A percentile compares a stretch with the other conserved stretches of the same genome.
phyloP scores from a whole-genome alignment of 2,888 invertebrate genomes.

The Tridacna gigas region DNA sequence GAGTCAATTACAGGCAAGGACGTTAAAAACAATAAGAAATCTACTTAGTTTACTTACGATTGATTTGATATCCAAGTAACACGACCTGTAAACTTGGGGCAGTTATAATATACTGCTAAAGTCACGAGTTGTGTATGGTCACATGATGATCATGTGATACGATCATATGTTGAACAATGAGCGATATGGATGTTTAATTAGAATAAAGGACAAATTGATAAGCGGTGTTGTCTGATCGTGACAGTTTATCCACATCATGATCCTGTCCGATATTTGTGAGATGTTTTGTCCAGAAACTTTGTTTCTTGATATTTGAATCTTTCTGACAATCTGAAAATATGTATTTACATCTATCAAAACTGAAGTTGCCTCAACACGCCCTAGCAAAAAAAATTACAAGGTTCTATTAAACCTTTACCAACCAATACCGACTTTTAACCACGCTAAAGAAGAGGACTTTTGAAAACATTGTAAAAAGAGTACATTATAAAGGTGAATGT shows the following conservation, averaged over 20 bases:
- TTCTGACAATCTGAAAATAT: not conserved
- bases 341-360: not conserved
- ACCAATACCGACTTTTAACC: too few relatives aligned
- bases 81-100: too few relatives aligned
- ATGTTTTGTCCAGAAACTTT: not conserved
- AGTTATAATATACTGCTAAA: not conserved
- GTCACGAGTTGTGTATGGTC: constrained; percentile 11
- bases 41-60: too few relatives aligned
- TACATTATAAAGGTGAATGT: too few relatives aligned
- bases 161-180: constrained; percentile 2
- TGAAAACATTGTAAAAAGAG: too few relatives aligned
- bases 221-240: not conserved
- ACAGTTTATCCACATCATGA: not conserved
- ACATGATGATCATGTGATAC: constrained; percentile 26
- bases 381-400: not conserved
- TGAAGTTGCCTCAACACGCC: not conserved
- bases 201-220: not conserved
- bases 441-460: too few relatives aligned
- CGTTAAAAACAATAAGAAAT: too few relatives aligned
- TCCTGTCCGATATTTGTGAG: not conserved
- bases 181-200: constrained; percentile 1
- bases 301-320: not conserved
- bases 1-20: too few relatives aligned
- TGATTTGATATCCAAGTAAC: too few relatives aligned
- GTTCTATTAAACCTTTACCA: too few relatives aligned